Conservation (phyloP, 2,888 invertebrate species). For the Myopa tessellatipennis region DNA sequence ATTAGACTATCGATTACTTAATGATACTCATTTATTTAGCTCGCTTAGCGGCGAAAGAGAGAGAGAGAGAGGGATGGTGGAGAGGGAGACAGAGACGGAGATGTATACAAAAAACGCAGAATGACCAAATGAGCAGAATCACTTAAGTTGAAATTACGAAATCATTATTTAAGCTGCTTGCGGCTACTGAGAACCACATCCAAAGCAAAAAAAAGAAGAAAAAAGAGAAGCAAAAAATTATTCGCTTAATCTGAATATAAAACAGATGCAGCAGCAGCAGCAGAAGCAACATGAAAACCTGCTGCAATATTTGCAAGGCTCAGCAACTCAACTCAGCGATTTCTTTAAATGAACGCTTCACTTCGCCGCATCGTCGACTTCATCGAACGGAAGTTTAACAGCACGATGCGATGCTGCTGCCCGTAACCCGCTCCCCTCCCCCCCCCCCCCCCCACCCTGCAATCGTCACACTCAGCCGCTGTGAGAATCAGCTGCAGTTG, state of each 20-base stretch:
- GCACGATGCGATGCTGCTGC: neutral
- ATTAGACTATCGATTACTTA: neutral
- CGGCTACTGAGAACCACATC: no score
- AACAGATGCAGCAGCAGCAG: no score
- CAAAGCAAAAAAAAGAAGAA: neutral
- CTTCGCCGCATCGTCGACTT: neutral
- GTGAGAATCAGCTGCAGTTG: conserved; percentile 11
- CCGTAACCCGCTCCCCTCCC: no score
- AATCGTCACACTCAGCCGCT: neutral
- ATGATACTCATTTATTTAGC: neutral
- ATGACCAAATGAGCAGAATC: conserved; percentile 14
- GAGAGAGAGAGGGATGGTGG: no score
- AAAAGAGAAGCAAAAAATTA: neutral
- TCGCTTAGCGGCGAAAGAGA: neutral
- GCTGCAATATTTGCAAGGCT: neutral
- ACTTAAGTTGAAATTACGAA: conserved; percentile 20
- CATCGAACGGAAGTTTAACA: conserved; percentile 5
- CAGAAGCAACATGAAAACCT: no score
- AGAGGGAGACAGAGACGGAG: no score
- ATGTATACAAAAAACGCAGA: neutral
- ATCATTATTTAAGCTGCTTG: conserved; percentile 28
- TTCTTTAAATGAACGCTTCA: neutral
- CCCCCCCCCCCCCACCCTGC: neutral
- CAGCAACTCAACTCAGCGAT: no score
- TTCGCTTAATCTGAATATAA: neutral